Evolutionary conservation across 2,797 vertebrate genomes (phyloP), one percentile per base, ranked within the genome.

Genomic region (Leptoclinus maculatus): DNA sequence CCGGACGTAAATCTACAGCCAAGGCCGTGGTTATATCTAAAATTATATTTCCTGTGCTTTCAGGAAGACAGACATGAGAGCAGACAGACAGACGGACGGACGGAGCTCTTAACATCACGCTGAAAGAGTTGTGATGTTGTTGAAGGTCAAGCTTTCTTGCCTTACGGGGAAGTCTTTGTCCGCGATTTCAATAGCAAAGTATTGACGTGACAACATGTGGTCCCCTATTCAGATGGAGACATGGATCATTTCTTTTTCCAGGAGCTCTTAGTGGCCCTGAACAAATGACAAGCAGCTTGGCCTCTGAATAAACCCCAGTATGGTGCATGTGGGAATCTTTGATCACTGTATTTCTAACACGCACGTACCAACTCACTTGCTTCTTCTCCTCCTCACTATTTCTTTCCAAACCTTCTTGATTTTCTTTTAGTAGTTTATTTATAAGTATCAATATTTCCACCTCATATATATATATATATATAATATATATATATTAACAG

Each of bases 191-290:
- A 92, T 90, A 86, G 91, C 79, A 70, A 79, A 79, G 79, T 91
- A 94, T 93, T 91, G 92, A 94, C 83, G 90, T 74, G 85, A 78
- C 90, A 89, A 92, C 92, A 87, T 92, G 93, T 65, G 86, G 93
- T 89, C 89, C 53, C 66, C 76, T 86, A 88, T 92, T 94, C 90
- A 89, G 81, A 89, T 80, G 83, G 84, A 88, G 88, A 84, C 83
- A 83, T 73, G 74, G 90, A 91, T 92, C 82, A 88, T 92, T 94
- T 91, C 82, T 91, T 84, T 47, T 87, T 85, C 86, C 64, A 51
- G 84, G 77, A 90, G 83, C 90, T 83, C 82, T 89, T 90, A 90
- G 90, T 85, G 90, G 89, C 83, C 79, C 76, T 88, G 87, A 89
- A 84, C 89, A 88, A 90, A 89, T 92, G 90, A 89, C 84, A 90